phyloP scores from a whole-genome alignment of 2,888 invertebrate genomes.

The Drosophila greeni region DNA sequence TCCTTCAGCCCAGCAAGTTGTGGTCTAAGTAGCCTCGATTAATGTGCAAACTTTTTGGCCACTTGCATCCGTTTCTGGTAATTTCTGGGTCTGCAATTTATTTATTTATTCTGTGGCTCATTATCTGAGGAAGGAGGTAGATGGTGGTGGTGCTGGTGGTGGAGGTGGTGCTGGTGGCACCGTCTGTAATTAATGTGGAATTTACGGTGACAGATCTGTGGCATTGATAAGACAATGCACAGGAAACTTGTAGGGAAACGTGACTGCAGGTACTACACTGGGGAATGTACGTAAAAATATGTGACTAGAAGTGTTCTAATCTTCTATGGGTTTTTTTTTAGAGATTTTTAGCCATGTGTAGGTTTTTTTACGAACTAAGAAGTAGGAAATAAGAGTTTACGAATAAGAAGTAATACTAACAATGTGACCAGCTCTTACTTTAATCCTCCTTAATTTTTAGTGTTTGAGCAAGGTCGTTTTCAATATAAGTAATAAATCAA shows the following conservation, averaged over 20 bases:
- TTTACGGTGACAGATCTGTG: constrained; percentile 50
- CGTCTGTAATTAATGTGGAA: constrained; percentile 51
- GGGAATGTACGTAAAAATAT: background rate
- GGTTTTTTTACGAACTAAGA: too few relatives aligned
- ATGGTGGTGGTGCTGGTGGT: background rate
- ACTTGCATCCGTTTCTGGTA: constrained; percentile 49
- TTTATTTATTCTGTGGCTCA: constrained; percentile 48
- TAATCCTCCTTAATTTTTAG: too few relatives aligned
- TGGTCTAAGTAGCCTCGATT: constrained; percentile 50
- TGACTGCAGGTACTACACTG: background rate
- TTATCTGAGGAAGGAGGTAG: constrained; percentile 25
- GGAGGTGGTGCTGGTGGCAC: background rate
- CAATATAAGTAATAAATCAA: too few relatives aligned
- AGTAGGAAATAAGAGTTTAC: too few relatives aligned
- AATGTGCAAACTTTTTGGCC: constrained; percentile 52
- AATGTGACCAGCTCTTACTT: too few relatives aligned
- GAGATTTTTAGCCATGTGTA: too few relatives aligned
- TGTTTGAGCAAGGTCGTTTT: too few relatives aligned
- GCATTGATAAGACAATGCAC: constrained; percentile 33
- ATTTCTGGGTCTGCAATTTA: constrained; percentile 41
- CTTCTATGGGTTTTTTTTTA: background rate
- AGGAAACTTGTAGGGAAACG: constrained; percentile 2
- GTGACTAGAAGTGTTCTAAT: background rate
- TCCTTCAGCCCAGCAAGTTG: constrained; percentile 7
- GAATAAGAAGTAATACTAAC: too few relatives aligned